These are phyloP conservation scores for Mus minutoides DNA, from an alignment of 2,797 vertebrate genomes.

Conservation along the genomic window DNA sequence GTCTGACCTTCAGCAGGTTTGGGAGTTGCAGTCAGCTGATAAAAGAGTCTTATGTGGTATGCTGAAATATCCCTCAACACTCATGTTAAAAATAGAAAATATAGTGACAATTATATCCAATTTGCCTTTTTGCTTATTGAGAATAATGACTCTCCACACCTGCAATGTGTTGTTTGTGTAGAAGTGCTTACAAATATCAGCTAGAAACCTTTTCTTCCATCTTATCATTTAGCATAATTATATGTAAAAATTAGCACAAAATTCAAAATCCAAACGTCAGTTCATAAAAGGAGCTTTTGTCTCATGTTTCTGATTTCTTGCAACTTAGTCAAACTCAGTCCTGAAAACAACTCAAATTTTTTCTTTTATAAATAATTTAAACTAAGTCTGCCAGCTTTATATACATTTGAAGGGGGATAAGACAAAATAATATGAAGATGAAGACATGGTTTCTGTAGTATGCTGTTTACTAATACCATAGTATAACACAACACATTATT, in stretches of 20 bases:
- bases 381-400: neutral
- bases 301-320: constrained; percentile 17
- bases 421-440: constrained; percentile 23
- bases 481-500: neutral
- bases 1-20: constrained; percentile 34
- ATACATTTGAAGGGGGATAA: constrained; percentile 17
- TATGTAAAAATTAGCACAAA: constrained; percentile 46
- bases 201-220: constrained; percentile 34
- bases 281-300: constrained; percentile 59
- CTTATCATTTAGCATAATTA: constrained; percentile 64
- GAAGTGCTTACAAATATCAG: constrained; percentile 66
- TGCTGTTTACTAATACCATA: neutral
- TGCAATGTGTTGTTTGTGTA: constrained; percentile 69
- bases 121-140: constrained; percentile 64
- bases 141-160: constrained; percentile 67
- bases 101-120: constrained; percentile 63
- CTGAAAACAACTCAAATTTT: neutral
- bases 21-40: neutral
- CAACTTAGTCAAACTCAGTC: constrained; percentile 41
- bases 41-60: neutral
- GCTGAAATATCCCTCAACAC: constrained; percentile 35
- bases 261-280: constrained; percentile 63
- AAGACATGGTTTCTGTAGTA: neutral
- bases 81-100: constrained; percentile 65
- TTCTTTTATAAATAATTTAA: constrained; percentile 66